Percentiles rank a stretch among this genome's conserved stretches.
Evolutionary conservation across 2,888 invertebrate species (phyloP).

Genomic region (Buathra laborator): DNA sequence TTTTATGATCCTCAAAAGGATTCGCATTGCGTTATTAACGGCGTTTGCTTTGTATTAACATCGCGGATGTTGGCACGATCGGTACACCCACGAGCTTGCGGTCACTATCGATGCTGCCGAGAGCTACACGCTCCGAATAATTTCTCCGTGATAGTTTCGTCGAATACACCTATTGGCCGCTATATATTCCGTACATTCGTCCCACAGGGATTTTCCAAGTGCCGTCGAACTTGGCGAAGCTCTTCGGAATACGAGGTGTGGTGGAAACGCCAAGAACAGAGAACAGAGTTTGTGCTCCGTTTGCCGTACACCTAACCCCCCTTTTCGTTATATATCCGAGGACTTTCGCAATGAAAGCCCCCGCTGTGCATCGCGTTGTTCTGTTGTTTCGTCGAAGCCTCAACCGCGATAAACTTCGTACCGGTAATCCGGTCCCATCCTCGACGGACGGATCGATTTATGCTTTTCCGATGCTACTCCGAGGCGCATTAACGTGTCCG

Average conservation of each 20-base stretch:
- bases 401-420: slow-evolving; percentile 56
- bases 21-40: not conserved
- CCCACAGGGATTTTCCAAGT: not conserved
- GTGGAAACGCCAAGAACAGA: not conserved
- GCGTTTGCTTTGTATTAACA: not conserved
- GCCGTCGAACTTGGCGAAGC: slow-evolving; percentile 6
- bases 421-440: slow-evolving; percentile 46
- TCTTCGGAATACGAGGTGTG: not conserved
- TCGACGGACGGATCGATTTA: slow-evolving; percentile 52
- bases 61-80: not conserved
- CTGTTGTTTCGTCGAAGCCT: slow-evolving; percentile 56
- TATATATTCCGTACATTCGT: not conserved
- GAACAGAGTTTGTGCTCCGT: not conserved
- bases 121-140: not conserved
- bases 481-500: slow-evolving; percentile 57
- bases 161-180: not conserved
- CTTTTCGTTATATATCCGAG: not conserved
- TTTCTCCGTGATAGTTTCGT: not conserved
- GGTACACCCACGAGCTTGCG: slow-evolving; percentile 52
- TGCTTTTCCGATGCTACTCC: slow-evolving; percentile 58
- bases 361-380: slow-evolving; percentile 25
- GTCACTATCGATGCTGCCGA: slow-evolving; percentile 39
- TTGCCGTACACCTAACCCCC: not conserved
- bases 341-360: slow-evolving; percentile 6
- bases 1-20: not conserved